Evolutionary conservation across 2,797 vertebrate species (phyloP), one percentile per base, ranked within the genome.

Genomic region (Psittacula echo): DNA sequence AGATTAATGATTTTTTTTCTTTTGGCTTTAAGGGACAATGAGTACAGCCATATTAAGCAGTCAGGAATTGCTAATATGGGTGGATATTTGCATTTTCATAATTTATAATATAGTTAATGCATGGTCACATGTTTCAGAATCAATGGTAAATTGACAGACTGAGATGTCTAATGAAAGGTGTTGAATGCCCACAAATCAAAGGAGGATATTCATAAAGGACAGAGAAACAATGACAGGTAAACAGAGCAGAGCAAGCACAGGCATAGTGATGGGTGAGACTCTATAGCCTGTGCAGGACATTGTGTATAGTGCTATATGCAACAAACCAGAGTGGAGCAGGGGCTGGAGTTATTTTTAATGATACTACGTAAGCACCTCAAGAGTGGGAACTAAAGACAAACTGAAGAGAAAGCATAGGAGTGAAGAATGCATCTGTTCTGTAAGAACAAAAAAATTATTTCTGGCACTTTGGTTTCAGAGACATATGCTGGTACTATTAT

Each of bases 81-180:
- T 81, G 37, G 41, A 41, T 91, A 85, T 89, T 70, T 94, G 82
- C 62, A 86, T 75, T 90, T 89, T 82, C 11, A 4, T 91, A 9
- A 44, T 89, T 86, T 82, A 67, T 86, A 65, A 60, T 85, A 71
- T 45, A 74, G 53, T 70, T 84, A 94, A 94, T 92, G 73, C 58
- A 81, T 45, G 50, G 78, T 66, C 75, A 60, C 54, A 9, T 90
- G 78, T 77, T 93, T 87, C 65, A 56, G 54, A 94, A 92, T 96
- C 94, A 93, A 78, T 84, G 81, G 66, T 4, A 72, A 74, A 86
- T 23, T 96, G 89, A 50, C 87, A 94, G 48, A 54, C 17, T 80
- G 47, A 65, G 68, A 85, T 71, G 15, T 47, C 68, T 85, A 50
- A 56, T 83, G 87, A 45, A 88, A 81, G 61, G 37, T 75, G 68